These are phyloP conservation scores for Microplitis manilae DNA, from an alignment of 2,888 invertebrate species.

Conservation along the genomic window DNA sequence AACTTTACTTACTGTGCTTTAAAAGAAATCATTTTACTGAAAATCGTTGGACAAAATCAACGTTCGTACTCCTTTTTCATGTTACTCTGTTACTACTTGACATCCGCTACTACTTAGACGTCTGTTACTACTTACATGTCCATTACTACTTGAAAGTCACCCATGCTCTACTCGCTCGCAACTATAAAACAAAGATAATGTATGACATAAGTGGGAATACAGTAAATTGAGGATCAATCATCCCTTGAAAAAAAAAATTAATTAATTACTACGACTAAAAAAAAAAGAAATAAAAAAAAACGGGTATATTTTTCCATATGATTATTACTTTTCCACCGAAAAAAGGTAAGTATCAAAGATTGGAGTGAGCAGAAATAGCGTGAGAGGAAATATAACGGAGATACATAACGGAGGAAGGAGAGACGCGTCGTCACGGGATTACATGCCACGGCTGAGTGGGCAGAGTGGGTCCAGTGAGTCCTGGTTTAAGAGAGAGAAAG, in stretches of 20 bases:
- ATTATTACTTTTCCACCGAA: neutral
- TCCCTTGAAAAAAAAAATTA: too few relatives aligned
- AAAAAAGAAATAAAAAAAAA: too few relatives aligned
- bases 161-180: too few relatives aligned
- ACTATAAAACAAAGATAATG: too few relatives aligned
- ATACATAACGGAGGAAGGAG: neutral
- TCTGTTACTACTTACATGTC: too few relatives aligned
- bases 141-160: too few relatives aligned
- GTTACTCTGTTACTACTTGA: neutral
- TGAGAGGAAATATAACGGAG: neutral
- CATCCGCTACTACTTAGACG: neutral
- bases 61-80: neutral
- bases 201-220: too few relatives aligned
- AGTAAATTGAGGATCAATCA: too few relatives aligned
- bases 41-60: neutral
- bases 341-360: neutral
- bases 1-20: neutral
- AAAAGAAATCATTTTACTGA: neutral
- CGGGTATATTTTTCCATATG: neutral
- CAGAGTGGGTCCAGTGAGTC: slow-evolving; percentile 44
- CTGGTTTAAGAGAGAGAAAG: neutral
- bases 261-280: too few relatives aligned
- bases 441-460: slow-evolving; percentile 46
- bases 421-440: slow-evolving; percentile 37
- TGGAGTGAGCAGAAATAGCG: neutral